Conservation (phyloP, 2,888 invertebrate genomes). For the Brenthis ino region DNA sequence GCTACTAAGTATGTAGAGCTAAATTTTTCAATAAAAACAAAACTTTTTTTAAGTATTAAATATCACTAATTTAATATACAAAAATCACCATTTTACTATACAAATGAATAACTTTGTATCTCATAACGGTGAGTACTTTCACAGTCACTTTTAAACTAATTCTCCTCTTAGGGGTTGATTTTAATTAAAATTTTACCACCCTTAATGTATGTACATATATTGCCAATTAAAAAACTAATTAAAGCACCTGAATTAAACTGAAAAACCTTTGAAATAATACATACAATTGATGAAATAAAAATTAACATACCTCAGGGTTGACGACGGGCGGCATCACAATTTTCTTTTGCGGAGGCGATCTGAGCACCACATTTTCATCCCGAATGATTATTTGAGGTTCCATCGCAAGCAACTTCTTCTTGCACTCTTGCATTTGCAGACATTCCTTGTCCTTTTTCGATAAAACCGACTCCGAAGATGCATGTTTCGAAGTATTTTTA, state of each 20-base stretch:
- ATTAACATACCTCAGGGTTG: slow-evolving; percentile 67
- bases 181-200: background rate
- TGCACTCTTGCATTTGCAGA: slow-evolving; percentile 77
- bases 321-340: slow-evolving; percentile 75
- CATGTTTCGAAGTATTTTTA: slow-evolving; percentile 75
- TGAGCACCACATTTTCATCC: slow-evolving; percentile 73
- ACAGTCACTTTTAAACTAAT: too few relatives aligned
- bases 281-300: background rate
- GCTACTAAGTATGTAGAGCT: too few relatives aligned
- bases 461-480: slow-evolving; percentile 74
- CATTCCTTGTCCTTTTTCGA: slow-evolving; percentile 76
- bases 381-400: slow-evolving; percentile 77
- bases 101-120: too few relatives aligned
- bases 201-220: background rate
- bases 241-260: too few relatives aligned
- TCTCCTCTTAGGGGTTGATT: too few relatives aligned
- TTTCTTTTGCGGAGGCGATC: slow-evolving; percentile 78
- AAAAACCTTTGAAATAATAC: background rate
- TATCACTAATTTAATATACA: too few relatives aligned
- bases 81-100: too few relatives aligned
- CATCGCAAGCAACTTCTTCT: slow-evolving; percentile 74
- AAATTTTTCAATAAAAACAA: too few relatives aligned
- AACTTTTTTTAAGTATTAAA: too few relatives aligned
- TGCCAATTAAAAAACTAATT: too few relatives aligned
- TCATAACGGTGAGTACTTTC: too few relatives aligned